Evolutionary conservation across 2,888 invertebrate genomes (phyloP), one percentile per base, ranked within the genome.

Genomic region (Nowickia ferox): DNA sequence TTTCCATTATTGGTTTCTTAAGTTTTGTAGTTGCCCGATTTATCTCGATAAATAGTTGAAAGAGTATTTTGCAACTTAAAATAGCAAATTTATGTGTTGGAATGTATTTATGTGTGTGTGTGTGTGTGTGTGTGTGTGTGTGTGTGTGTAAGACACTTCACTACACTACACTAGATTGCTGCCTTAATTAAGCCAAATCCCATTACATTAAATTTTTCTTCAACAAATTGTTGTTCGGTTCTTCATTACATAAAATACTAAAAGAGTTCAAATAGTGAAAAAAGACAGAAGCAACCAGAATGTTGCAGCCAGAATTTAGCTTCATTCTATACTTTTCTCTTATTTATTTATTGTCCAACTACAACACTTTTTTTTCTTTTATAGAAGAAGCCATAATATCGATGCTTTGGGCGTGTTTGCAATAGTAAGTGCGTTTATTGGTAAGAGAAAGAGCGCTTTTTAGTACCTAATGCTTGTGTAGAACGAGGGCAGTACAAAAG

Each of bases 171-270:
- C 30, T 4, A 30, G 30, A 53, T 51, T 66, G 59, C 59, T 68
- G n/a, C 72, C 76, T 63, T 59, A 86, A 83, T 83, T 79, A 83
- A 86, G 66, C 55, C 66, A 86, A 86, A 78, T 83, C 72, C 76
- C 76, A 86, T 79, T 76, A 79, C 75, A 83, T 57, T 44, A 38
- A 48, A 65, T 68, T 66, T 61, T 59, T 75, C 53, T n/a, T 51
- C 42, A 65, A 59, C 46, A 66, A 53, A 38, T 51, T 53, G 65
- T 71, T 75, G 48, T 1, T 48, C 5, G 13, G 55, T 59, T 74
- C 69, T 75, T 65, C 75, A 75, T 78, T 75, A 69, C 48, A 22
- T 38, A 53, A 55, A 63, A 22, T 69, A 17, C 13, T 9, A 57
- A 22, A 53, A 55, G 22, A 66, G 74, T n/a, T 22, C 13, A 76